A percentile compares a stretch with the other conserved stretches of the same genome.
These are phyloP conservation scores for Todiramphus saurophagus DNA, from an alignment of 2,113 vertebrate genomes.

Conservation along the genomic window DNA sequence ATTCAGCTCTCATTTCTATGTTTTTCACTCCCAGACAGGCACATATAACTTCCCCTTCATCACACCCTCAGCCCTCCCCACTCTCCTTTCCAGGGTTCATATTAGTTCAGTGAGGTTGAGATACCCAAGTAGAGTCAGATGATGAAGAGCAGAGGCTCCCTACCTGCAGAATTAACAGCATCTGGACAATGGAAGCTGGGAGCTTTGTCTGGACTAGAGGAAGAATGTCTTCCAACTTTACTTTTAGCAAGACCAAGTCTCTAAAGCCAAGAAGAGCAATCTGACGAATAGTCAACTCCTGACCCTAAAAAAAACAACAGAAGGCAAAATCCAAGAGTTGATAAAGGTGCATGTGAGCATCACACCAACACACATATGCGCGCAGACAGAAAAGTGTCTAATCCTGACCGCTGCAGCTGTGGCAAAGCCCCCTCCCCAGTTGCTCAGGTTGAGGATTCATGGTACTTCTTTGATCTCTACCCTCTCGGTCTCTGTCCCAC, in stretches of 20 bases:
- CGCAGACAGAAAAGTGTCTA: not conserved
- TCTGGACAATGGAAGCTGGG: constrained; percentile 88
- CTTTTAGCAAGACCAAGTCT: constrained; percentile 88
- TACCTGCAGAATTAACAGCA: constrained; percentile 93
- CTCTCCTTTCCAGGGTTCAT: not conserved
- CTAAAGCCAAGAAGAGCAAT: constrained; percentile 92
- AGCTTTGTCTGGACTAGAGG: constrained; percentile 64
- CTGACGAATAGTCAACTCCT: constrained; percentile 93
- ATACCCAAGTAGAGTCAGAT: not conserved
- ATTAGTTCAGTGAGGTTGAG: not conserved
- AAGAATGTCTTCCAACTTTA: constrained; percentile 83
- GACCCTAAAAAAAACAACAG: constrained; percentile 77
- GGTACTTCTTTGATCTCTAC: not conserved
- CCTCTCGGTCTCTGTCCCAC: not conserved
- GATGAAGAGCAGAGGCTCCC: not conserved
- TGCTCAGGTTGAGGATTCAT: not conserved
- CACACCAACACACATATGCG: not conserved
- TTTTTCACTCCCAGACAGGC: not conserved
- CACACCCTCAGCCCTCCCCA: not conserved
- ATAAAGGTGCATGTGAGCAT: not conserved
- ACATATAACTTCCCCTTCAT: not conserved
- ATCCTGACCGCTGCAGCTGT: not conserved
- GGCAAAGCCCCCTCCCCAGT: not conserved
- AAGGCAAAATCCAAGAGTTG: not conserved
- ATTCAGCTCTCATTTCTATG: not conserved